Conservation (phyloP, 2,797 vertebrate genomes). For the Nannoperca australis region DNA sequence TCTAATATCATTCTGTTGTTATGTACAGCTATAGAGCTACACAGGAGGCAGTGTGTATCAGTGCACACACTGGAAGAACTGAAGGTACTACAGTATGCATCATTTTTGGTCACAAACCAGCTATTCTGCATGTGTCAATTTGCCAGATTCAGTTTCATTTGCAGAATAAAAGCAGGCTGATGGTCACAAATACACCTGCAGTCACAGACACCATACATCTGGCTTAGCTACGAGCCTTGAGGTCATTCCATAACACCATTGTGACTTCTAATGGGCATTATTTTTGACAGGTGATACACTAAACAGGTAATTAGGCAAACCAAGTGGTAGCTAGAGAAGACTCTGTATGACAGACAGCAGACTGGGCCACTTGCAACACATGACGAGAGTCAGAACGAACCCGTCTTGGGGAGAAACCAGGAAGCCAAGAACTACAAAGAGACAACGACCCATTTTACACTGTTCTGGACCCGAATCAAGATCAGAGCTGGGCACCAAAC, state of each 20-base stretch:
- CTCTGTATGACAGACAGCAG: neutral
- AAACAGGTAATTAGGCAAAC: neutral
- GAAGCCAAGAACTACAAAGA: conserved; percentile 36
- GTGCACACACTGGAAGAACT: neutral
- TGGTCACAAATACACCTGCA: neutral
- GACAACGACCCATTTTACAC: conserved; percentile 64
- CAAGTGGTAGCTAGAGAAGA: neutral
- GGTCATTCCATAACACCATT: neutral
- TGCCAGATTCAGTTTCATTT: neutral
- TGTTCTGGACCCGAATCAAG: conserved; percentile 59
- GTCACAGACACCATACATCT: neutral
- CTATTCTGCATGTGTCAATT: neutral
- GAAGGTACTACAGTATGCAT: neutral
- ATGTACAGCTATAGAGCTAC: neutral
- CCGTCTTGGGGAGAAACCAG: conserved; percentile 12
- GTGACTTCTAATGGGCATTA: neutral
- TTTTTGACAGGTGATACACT: neutral
- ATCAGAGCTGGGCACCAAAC: conserved; percentile 39
- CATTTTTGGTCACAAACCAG: neutral
- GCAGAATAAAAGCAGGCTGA: neutral
- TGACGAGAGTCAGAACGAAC: conserved; percentile 37
- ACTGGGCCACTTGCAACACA: conserved; percentile 19
- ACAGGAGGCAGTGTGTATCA: neutral
- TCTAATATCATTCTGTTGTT: neutral
- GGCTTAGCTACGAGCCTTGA: neutral